Evolutionary conservation across 2,113 vertebrate genomes (phyloP).

Genomic region (Tiliqua scincoides): DNA sequence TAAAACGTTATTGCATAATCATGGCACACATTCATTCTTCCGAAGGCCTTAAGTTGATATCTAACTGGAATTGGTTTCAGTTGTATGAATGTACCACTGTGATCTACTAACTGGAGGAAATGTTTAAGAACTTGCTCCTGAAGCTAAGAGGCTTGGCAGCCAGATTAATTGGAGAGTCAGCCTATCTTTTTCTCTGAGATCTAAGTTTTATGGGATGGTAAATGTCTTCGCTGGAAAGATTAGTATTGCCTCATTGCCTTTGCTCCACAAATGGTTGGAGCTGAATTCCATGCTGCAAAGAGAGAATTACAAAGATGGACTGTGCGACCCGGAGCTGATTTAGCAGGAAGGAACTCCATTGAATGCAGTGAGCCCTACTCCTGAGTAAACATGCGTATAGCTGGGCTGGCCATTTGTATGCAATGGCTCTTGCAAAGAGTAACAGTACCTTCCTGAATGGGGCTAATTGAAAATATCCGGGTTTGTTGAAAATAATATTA

Average conservation of each 20-base stretch:
- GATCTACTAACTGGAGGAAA: not conserved
- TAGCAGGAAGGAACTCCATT: not conserved
- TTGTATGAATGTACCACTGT: not conserved
- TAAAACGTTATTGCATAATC: not conserved
- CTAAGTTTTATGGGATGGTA: not conserved
- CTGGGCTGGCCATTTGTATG: not conserved
- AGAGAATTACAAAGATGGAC: not conserved
- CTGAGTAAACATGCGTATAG: not conserved
- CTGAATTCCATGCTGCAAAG: not conserved
- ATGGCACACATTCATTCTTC: not conserved
- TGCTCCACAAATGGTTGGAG: constrained; percentile 7
- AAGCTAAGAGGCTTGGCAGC: not conserved
- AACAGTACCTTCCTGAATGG: not conserved
- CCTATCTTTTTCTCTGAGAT: not conserved
- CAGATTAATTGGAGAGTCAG: constrained; percentile 8
- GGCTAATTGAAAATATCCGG: not conserved
- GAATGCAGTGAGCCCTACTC: not conserved
- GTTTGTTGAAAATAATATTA: not conserved
- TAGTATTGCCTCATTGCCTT: constrained; percentile 14
- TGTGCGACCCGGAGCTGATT: not conserved
- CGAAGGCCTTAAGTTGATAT: not conserved
- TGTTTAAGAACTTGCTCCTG: not conserved
- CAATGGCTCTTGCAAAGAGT: not conserved
- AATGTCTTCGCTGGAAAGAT: not conserved
- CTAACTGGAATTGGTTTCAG: no score